Evolutionary conservation across 2,888 invertebrate genomes (phyloP).

Genomic region (Coelogynopora nodosa): DNA sequence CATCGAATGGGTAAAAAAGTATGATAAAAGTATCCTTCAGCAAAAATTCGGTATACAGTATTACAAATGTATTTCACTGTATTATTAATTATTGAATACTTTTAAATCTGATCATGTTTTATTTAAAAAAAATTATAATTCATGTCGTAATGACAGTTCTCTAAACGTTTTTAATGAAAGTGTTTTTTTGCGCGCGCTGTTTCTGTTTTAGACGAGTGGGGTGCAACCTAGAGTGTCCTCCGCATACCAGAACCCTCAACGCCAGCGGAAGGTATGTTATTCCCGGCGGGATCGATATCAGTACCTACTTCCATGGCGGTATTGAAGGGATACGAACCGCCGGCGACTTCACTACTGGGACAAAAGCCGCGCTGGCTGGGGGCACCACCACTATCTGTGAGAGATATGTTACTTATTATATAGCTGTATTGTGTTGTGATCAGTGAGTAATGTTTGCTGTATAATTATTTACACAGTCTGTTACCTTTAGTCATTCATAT

Average conservation of each 20-base stretch:
- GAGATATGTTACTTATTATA: too few relatives aligned
- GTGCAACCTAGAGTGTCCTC: neutral
- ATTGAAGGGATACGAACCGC: conserved; percentile 41
- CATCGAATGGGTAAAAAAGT: too few relatives aligned
- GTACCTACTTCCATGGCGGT: neutral
- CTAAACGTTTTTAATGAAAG: neutral
- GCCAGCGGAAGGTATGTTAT: neutral
- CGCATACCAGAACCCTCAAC: neutral
- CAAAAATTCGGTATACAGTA: too few relatives aligned
- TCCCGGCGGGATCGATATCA: conserved; percentile 1
- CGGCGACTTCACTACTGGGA: conserved; percentile 46
- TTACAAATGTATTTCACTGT: too few relatives aligned
- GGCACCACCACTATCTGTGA: conserved; percentile 45
- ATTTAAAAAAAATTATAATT: too few relatives aligned
- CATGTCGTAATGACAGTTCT: neutral
- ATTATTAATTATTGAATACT: too few relatives aligned
- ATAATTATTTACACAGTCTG: too few relatives aligned
- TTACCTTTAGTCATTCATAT: too few relatives aligned
- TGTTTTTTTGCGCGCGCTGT: neutral
- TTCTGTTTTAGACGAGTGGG: neutral
- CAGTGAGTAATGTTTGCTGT: too few relatives aligned
- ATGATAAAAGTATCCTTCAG: too few relatives aligned
- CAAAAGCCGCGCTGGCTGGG: conserved; percentile 46
- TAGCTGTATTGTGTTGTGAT: too few relatives aligned
- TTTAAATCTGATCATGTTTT: too few relatives aligned